Conservation (phyloP, 2,888 invertebrate species). For the Orthosia cruda region DNA sequence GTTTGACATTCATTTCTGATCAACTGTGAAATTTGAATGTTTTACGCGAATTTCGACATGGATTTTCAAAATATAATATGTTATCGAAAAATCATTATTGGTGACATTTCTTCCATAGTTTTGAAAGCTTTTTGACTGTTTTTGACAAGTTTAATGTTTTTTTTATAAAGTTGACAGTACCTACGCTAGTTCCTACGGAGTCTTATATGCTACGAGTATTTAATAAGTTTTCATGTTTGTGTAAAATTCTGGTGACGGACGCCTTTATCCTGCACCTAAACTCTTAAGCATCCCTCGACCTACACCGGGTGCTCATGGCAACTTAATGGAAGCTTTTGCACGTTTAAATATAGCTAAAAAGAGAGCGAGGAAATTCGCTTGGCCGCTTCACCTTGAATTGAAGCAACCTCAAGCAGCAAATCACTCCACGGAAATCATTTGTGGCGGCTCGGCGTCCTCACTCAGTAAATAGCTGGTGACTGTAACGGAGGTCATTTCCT, state of each 20-base stretch:
- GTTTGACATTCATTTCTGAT: conserved; percentile 7
- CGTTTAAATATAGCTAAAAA: no score
- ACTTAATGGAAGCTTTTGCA: not conserved
- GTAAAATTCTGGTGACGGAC: not conserved
- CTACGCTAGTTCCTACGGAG: not conserved
- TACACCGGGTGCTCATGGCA: not conserved
- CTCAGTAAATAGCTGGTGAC: no score
- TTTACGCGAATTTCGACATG: conserved; percentile 6
- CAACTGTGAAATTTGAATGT: not conserved
- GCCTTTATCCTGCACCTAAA: no score
- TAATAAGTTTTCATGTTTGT: not conserved
- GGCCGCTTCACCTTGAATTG: no score
- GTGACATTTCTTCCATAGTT: not conserved
- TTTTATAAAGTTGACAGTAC: not conserved
- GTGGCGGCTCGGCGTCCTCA: no score
- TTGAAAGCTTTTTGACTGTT: not conserved
- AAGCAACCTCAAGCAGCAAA: no score
- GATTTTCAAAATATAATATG: not conserved
- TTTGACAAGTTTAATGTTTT: not conserved
- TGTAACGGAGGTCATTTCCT: no score
- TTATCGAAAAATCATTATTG: not conserved
- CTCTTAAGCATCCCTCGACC: no score
- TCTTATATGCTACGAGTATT: not conserved
- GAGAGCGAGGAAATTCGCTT: no score
- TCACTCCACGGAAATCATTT: no score